A percentile compares a stretch with the other conserved stretches of the same genome.
Conservation (phyloP, 2,113 vertebrate genomes). For the Brachyhypopomus occidentalis region DNA sequence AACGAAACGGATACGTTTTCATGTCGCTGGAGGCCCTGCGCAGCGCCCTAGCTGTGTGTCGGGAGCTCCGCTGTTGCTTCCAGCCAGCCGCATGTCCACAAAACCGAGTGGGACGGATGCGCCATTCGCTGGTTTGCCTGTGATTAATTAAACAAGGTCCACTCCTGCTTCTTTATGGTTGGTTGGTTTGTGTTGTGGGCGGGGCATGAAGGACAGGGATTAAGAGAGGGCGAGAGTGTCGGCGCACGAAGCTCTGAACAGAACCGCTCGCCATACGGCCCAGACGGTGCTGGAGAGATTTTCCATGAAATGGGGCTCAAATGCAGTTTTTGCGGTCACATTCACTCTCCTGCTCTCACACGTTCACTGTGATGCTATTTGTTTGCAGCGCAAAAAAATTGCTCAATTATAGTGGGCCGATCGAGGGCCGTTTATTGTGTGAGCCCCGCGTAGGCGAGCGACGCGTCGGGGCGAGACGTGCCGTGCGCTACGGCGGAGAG, state of each 20-base stretch:
- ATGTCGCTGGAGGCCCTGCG: slow-evolving; percentile 27
- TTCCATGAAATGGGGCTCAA: not conserved
- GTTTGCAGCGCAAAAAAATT: not conserved
- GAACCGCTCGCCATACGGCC: slow-evolving; percentile 20
- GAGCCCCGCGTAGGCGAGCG: not conserved
- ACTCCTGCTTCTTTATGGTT: slow-evolving; percentile 23
- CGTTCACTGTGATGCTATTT: not conserved
- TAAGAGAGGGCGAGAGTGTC: slow-evolving; percentile 17
- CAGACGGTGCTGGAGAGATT: not conserved
- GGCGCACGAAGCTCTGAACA: slow-evolving; percentile 6
- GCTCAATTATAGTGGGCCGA: not conserved
- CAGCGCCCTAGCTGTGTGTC: slow-evolving; percentile 51
- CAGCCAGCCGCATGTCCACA: too few species aligned
- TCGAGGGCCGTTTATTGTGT: not conserved
- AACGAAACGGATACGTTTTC: slow-evolving; percentile 33
- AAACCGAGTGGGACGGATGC: slow-evolving; percentile 77
- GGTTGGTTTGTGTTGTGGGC: slow-evolving; percentile 13
- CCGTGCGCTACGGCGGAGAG: slow-evolving; percentile 20
- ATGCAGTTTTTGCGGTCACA: not conserved
- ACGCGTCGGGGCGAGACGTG: slow-evolving; percentile 18
- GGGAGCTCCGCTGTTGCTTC: slow-evolving; percentile 75
- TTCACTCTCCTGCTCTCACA: not conserved
- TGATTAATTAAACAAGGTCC: slow-evolving; percentile 66
- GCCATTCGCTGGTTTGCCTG: slow-evolving; percentile 57
- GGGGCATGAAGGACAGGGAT: slow-evolving; percentile 43